These are phyloP conservation scores for Grammomys dolichurus DNA, from an alignment of 2,113 vertebrate species.

Conservation along the genomic window DNA sequence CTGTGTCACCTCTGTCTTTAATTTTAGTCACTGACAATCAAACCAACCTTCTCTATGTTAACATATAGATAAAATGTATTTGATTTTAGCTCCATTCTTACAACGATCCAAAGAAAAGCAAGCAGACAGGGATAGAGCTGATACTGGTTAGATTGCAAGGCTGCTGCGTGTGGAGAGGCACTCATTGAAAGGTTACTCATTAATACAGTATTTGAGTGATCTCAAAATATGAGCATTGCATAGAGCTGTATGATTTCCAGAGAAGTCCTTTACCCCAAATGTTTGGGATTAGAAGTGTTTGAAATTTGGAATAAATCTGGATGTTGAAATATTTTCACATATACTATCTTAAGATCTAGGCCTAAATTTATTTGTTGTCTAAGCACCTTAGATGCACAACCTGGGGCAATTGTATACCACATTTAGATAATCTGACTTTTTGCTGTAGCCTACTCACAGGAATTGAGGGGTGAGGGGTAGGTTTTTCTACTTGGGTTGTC, in stretches of 20 bases:
- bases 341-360: not conserved
- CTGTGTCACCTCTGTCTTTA: not conserved
- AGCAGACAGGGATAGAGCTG: not conserved
- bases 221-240: not conserved
- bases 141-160: not conserved
- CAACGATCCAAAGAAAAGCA: conserved; percentile 62
- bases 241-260: not conserved
- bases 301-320: not conserved
- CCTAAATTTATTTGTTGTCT: not conserved
- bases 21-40: conserved; percentile 27
- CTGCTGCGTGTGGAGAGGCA: not conserved
- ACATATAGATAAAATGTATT: conserved; percentile 59
- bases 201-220: not conserved
- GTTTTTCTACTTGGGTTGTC: not conserved
- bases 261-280: not conserved
- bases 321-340: not conserved
- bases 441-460: not conserved
- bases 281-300: not conserved
- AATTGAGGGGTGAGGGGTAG: not conserved
- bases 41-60: not conserved
- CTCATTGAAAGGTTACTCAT: not conserved
- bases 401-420: not conserved
- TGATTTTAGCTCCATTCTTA: conserved; percentile 62
- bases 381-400: not conserved
- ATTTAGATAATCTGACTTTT: not conserved